Conservation (phyloP, 2,113 vertebrate species). For the Antechinus flavipes region DNA sequence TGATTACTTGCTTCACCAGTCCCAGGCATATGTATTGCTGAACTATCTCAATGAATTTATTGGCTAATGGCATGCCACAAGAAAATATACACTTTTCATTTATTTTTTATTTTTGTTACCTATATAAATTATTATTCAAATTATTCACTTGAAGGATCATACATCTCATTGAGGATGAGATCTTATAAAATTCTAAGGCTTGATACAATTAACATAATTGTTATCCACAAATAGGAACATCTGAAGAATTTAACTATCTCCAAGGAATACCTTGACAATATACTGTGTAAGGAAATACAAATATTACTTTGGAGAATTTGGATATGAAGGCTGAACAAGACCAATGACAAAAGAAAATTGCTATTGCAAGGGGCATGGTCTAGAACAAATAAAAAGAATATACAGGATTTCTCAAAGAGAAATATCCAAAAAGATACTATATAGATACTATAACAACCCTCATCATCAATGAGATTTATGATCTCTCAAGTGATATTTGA, state of each 20-base stretch:
- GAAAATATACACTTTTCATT: neutral
- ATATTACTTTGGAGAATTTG: neutral
- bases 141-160: neutral
- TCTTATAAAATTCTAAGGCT: neutral
- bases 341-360: neutral
- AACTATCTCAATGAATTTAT: neutral
- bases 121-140: neutral
- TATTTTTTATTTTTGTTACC: neutral
- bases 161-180: neutral
- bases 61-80: neutral
- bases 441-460: neutral
- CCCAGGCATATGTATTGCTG: neutral
- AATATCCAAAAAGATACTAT: neutral
- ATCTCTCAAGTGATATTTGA: too few species aligned
- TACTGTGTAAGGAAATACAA: neutral
- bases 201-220: neutral
- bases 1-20: too few species aligned
- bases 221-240: neutral
- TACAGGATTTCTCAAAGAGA: neutral
- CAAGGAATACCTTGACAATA: neutral
- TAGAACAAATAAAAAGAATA: neutral
- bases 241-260: neutral
- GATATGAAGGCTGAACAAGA: neutral
- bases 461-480: too few species aligned
- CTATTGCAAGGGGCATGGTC: neutral